Base-by-base conservation (phyloP, 1,140 invertebrate species). In the Spodoptera frugiperda region DNA sequence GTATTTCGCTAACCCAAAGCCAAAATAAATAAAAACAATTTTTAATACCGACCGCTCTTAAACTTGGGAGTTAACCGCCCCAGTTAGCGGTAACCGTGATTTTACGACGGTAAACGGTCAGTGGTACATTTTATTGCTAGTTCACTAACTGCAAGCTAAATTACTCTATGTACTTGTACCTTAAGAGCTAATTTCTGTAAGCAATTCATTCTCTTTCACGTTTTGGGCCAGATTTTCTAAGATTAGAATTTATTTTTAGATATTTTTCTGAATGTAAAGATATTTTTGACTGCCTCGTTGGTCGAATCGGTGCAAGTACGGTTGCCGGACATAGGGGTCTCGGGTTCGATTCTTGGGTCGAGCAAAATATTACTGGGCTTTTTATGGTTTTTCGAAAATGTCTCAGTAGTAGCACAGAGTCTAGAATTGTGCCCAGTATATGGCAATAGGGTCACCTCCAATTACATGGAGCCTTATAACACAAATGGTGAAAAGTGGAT, bases 81-180 rank as follows among this genome's bases (percentile, higher is more conserved):
- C 44, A 63, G 59, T 65, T 65, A 65, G 44, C 10, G 39, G 3
- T 65, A 65, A 65, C 61, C 44, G 61, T 65, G 39, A 65, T 49
- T 65, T 65, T 65, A 65, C 61, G 61, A 65, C 17, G 61, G 61
- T 65, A 14, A 65, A 65, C 61, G 61, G 61, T 65, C 44, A 65
- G 33, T 6, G 33, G 44, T 65, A 65, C 39, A 65, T 14, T 49
- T 65, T 25, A 49, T 65, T 46, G 46, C 59, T 11, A 11, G 33
- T 65, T 61, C 44, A 65, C 61, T n/a, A 21, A 19, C 61, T 14
- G 44, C 11, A 21, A 49, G 44, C 17, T 19, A 49, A 65, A 61
- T 44, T 15, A 61, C 30, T n/a, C n/a, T n/a, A n/a, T n/a, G n/a
- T n/a, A n/a, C n/a, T n/a, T 61, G 33, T 17, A 8, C 15, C 17